Percentiles rank a stretch among this genome's conserved stretches.
These are phyloP conservation scores for Isichthys henryi DNA, from an alignment of 2,113 vertebrate species.

Conservation along the genomic window DNA sequence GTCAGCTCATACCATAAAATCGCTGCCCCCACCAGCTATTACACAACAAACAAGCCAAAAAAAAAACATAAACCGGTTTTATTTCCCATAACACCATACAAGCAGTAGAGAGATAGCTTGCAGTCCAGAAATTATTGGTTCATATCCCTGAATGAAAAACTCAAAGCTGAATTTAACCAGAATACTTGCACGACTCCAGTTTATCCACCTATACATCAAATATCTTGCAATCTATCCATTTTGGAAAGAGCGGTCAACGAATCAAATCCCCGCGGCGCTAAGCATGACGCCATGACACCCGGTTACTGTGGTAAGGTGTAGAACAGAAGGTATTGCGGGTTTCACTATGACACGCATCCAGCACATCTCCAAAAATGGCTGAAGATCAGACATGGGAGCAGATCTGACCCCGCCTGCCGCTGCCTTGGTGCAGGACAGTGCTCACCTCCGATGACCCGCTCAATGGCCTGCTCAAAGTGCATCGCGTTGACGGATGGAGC, in stretches of 20 bases:
- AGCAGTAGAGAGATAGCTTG: not conserved
- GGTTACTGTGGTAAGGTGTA: not conserved
- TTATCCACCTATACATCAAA: not conserved
- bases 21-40: not conserved
- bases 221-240: not conserved
- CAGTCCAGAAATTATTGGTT: not conserved
- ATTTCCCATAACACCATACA: not conserved
- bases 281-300: not conserved
- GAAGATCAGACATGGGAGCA: not conserved
- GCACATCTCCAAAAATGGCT: no score
- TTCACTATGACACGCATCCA: no score
- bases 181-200: not conserved
- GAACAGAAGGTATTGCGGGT: not conserved
- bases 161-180: not conserved
- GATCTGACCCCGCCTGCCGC: not conserved
- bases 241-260: not conserved
- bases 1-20: not conserved
- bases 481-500: slow-evolving; percentile 40
- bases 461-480: slow-evolving; percentile 57
- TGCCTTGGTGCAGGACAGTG: not conserved
- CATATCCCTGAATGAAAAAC: not conserved
- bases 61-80: not conserved
- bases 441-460: slow-evolving; percentile 59
- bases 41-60: not conserved
- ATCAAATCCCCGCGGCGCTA: not conserved